phyloP scores from a whole-genome alignment of 2,888 invertebrate species.

The Priocnemis perturbator region DNA sequence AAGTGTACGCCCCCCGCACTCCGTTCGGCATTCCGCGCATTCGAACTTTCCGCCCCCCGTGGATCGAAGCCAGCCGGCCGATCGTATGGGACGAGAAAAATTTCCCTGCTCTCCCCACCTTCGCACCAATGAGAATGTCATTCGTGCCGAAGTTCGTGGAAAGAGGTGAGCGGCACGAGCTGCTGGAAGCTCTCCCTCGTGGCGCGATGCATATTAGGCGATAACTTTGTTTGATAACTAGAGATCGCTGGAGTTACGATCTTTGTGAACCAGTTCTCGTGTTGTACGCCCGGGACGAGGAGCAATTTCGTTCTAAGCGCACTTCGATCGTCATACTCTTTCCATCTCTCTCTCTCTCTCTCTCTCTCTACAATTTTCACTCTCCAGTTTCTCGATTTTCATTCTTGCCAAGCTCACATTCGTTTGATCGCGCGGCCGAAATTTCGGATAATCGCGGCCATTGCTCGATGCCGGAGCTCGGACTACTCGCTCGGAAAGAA shows the following conservation, averaged over 20 bases:
- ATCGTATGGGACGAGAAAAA: no score
- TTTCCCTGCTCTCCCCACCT: no score
- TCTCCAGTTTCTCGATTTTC: not conserved
- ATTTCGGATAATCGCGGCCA: conserved; percentile 3
- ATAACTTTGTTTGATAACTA: not conserved
- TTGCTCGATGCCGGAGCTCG: conserved; percentile 1
- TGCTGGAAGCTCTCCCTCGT: not conserved
- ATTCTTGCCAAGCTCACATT: not conserved
- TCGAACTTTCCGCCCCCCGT: no score
- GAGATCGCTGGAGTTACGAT: not conserved
- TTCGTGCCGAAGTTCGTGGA: no score
- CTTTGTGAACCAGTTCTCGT: not conserved
- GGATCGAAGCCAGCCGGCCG: no score
- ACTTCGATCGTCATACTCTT: not conserved
- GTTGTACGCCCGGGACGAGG: not conserved
- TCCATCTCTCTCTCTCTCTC: not conserved
- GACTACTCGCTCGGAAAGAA: not conserved
- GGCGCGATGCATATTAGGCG: not conserved
- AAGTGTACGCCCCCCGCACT: conserved; percentile 13
- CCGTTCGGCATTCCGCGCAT: not conserved
- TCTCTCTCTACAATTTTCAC: not conserved
- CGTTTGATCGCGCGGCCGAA: not conserved
- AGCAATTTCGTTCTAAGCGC: not conserved
- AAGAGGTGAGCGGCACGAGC: not conserved
- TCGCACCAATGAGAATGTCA: no score